Evolutionary conservation across 2,113 vertebrate species (phyloP), one percentile per base, ranked within the genome.

Genomic region (Dromaius novaehollandiae): DNA sequence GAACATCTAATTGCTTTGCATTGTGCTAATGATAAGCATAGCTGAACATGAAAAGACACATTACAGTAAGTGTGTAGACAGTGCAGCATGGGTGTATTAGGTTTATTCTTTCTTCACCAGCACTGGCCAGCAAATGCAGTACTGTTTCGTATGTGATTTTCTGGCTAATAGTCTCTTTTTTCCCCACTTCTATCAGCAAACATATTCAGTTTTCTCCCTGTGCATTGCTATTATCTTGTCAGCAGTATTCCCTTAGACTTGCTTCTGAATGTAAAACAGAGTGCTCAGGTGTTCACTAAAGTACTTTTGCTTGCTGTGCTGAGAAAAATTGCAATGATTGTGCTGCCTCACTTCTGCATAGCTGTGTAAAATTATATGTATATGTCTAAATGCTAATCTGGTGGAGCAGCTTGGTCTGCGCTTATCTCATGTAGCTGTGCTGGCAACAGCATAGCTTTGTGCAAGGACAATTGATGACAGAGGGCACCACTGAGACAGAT

Each of bases 381-480:
- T 70, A 36, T 63, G 70, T 86, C 69, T 85, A 86, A 89, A 94
- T 86, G 75, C 61, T 96, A 78, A 91, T 86, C 60, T 77, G 70
- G 88, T 60, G 73, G 55, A 93, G 63, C 51, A 88, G 64, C 68
- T 88, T 80, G 74, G 60, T 60, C 55, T 92, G 58, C 32, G 26
- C 1, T 89, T 93, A 48, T 63, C 24, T 89, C 28, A 8, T 66
- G 76, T 70, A 63, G 56, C 53, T 79, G 65, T 93, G 42, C 64
- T 88, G 66, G 66, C 50, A 80, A 32, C 66, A 91, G 34, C 55
- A 80, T 26, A 13, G 58, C 91, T 97, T 36, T 60, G 11, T 71
- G 42, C 46, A 51, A 82, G 51, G 40, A 25, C n/a, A 85, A 1
- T 11, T 61, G 74, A 32, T 71, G 64, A 78, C 19, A 81, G 53